phyloP scores from a whole-genome alignment of 2,113 vertebrate species.

The Ranitomeya imitator region DNA sequence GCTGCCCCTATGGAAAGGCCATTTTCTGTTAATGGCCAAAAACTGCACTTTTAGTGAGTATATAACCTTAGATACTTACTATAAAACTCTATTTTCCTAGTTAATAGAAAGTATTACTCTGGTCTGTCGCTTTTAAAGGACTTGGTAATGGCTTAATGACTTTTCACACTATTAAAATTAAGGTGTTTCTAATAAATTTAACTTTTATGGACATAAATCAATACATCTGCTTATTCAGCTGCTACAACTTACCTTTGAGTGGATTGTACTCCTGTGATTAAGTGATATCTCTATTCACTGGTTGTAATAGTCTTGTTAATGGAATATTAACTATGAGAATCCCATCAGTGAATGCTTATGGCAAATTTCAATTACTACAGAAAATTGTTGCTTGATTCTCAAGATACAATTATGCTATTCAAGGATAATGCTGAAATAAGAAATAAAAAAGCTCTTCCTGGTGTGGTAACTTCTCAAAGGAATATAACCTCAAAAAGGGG shows the following conservation, averaged over 20 bases:
- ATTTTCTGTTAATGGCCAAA: slow-evolving; percentile 67
- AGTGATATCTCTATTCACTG: slow-evolving; percentile 63
- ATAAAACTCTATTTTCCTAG: slow-evolving; percentile 69
- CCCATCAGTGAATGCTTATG: slow-evolving; percentile 53
- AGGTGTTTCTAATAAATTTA: slow-evolving; percentile 67
- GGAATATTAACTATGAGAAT: slow-evolving; percentile 71
- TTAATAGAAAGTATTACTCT: slow-evolving; percentile 70
- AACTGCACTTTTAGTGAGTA: slow-evolving; percentile 68
- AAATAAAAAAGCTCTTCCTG: too few relatives aligned
- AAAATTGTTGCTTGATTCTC: slow-evolving; percentile 7
- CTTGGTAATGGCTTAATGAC: slow-evolving; percentile 71
- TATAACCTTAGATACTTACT: slow-evolving; percentile 69
- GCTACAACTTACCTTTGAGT: slow-evolving; percentile 66
- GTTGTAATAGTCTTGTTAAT: slow-evolving; percentile 73
- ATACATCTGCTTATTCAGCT: slow-evolving; percentile 74
- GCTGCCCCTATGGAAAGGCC: slow-evolving; percentile 52
- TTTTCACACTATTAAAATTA: slow-evolving; percentile 70
- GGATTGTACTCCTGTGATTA: slow-evolving; percentile 66
- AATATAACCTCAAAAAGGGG: too few relatives aligned
- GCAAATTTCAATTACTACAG: slow-evolving; percentile 52
- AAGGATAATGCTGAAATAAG: neutral
- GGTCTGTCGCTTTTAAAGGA: slow-evolving; percentile 72
- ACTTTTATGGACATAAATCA: slow-evolving; percentile 73
- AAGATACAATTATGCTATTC: slow-evolving; percentile 1
- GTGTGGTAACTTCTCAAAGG: too few relatives aligned